Evolutionary conservation across 2,888 invertebrate genomes (phyloP).

Genomic region (Epirrhoe alternata): DNA sequence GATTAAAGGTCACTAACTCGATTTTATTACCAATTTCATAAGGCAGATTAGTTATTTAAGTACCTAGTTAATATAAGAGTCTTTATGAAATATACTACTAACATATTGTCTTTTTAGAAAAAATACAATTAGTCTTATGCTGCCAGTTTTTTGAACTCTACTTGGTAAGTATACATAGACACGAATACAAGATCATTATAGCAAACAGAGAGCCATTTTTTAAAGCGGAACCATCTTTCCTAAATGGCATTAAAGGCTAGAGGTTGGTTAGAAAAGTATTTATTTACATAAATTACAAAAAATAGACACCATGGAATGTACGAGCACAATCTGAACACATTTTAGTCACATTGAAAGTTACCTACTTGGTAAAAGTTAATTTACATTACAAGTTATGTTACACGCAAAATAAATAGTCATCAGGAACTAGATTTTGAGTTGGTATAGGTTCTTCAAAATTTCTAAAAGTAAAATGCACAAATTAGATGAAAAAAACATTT

Average conservation of each 20-base stretch:
- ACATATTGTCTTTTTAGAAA: neutral
- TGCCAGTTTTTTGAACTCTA: neutral
- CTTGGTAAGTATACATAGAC: neutral
- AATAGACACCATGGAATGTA: conserved; percentile 56
- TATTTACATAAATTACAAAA: conserved; percentile 59
- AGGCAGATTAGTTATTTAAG: neutral
- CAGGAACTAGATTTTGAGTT: conserved; percentile 38
- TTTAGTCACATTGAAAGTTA: conserved; percentile 8
- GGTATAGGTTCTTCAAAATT: conserved; percentile 8
- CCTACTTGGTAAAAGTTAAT: conserved; percentile 21
- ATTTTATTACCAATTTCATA: neutral
- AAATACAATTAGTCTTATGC: neutral
- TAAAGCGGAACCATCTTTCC: neutral
- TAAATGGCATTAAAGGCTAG: conserved; percentile 62
- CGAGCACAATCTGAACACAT: conserved; percentile 57
- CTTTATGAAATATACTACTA: neutral
- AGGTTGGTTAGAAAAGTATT: conserved; percentile 19
- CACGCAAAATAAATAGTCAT: conserved; percentile 24
- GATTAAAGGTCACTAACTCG: neutral
- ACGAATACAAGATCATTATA: neutral
- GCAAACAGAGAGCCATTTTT: neutral
- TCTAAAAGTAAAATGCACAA: conserved; percentile 38
- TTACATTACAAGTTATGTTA: neutral
- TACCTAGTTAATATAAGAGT: neutral
- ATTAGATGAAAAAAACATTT: neutral